phyloP scores from a whole-genome alignment of 2,888 invertebrate species.

The Phyllotreta cruciferae region DNA sequence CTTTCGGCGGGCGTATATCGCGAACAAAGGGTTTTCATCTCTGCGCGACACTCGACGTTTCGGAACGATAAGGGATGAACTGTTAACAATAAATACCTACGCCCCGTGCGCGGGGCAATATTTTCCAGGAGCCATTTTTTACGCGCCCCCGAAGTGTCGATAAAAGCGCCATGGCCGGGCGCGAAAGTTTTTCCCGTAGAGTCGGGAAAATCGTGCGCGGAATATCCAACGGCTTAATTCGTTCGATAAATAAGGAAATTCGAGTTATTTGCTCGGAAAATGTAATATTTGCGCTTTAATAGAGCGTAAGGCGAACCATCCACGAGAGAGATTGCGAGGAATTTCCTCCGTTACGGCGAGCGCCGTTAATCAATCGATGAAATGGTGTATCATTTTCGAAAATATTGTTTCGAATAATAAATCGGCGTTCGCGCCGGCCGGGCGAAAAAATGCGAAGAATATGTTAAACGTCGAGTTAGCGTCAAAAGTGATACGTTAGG shows the following conservation, averaged over 20 bases:
- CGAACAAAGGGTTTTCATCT: constrained; percentile 11
- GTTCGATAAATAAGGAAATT: no score
- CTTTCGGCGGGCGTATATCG: constrained; percentile 7
- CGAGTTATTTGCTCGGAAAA: no score
- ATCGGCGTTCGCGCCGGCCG: constrained; percentile 12
- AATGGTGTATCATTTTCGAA: no score
- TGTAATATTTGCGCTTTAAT: no score
- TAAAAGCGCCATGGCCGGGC: no score
- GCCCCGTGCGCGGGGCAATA: constrained; percentile 1
- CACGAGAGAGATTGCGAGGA: no score
- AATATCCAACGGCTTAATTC: no score
- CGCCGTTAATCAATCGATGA: no score
- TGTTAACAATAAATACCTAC: constrained; percentile 23
- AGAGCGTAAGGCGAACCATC: no score
- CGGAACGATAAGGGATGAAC: constrained; percentile 16
- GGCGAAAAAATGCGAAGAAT: constrained; percentile 29
- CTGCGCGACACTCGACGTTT: constrained; percentile 2
- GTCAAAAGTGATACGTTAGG: constrained; percentile 34
- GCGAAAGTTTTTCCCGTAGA: no score
- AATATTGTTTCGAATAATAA: constrained; percentile 15
- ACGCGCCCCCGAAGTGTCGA: background rate
- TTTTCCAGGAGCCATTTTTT: constrained; percentile 5
- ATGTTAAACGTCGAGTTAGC: constrained; percentile 31
- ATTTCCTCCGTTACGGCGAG: no score
- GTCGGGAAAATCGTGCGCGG: no score